Evolutionary conservation across 2,888 invertebrate genomes (phyloP).

Genomic region (Ophioninae sp.): DNA sequence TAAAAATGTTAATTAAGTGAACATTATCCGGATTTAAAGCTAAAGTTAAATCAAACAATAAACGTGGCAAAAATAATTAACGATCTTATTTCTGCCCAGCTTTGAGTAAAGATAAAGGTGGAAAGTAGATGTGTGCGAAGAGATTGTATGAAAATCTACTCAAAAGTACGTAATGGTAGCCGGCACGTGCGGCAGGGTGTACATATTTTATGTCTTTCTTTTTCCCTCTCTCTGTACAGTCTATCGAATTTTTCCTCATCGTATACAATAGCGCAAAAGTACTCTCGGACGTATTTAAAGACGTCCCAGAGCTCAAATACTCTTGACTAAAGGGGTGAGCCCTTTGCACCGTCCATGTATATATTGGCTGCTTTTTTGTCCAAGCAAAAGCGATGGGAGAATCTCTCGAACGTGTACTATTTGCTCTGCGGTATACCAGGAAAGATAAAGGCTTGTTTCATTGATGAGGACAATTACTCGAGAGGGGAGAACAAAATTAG

Average conservation of each 20-base stretch:
- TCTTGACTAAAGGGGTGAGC: constrained; percentile 35
- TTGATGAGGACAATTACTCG: neutral
- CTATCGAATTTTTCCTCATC: neutral
- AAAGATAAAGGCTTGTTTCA: constrained; percentile 26
- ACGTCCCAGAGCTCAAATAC: constrained; percentile 35
- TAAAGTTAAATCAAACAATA: too few relatives aligned
- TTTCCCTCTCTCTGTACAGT: constrained; percentile 2
- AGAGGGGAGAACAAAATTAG: neutral
- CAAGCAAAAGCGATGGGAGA: constrained; percentile 1
- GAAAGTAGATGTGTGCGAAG: neutral
- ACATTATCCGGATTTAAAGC: too few relatives aligned
- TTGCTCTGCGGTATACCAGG: constrained; percentile 40
- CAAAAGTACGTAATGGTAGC: constrained; percentile 31
- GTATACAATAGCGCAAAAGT: neutral
- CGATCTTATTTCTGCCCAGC: too few relatives aligned
- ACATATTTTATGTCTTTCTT: constrained; percentile 9
- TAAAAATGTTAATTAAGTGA: too few relatives aligned
- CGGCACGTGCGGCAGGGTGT: constrained; percentile 53
- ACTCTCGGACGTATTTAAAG: constrained; percentile 36
- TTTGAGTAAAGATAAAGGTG: neutral
- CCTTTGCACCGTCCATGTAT: neutral
- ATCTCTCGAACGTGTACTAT: constrained; percentile 22
- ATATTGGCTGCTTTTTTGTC: constrained; percentile 19
- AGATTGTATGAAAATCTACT: constrained; percentile 15
- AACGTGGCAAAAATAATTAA: too few relatives aligned